Evolutionary conservation across 2,113 vertebrate species (phyloP).

Genomic region (Hyla sarda): DNA sequence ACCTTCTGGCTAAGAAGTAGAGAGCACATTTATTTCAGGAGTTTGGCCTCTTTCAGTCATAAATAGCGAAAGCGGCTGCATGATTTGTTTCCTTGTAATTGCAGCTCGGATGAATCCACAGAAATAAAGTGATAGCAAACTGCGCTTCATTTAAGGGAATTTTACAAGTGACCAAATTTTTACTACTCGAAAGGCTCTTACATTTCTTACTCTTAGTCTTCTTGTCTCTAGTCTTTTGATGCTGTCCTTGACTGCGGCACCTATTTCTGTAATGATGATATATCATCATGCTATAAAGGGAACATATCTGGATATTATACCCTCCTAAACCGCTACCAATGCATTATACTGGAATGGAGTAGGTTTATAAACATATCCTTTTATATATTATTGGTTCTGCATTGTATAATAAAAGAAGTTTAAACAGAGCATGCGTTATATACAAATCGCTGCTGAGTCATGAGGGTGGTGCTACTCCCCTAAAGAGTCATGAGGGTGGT

Average conservation of each 20-base stretch:
- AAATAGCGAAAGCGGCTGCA: neutral
- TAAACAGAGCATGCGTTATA: too few species aligned
- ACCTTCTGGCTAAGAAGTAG: constrained; percentile 47
- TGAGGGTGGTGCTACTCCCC: too few species aligned
- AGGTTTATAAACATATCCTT: too few species aligned
- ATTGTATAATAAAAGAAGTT: too few species aligned
- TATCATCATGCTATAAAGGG: neutral
- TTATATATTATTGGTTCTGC: too few species aligned
- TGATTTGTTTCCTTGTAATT: constrained; percentile 44
- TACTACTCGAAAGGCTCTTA: neutral
- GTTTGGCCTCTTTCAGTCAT: constrained; percentile 53
- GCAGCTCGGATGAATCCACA: constrained; percentile 41
- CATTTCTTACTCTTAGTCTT: too few species aligned
- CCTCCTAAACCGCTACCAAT: neutral
- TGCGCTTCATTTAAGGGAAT: neutral
- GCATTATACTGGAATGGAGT: neutral
- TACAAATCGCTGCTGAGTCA: too few species aligned
- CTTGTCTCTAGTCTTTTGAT: neutral
- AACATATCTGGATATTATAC: too few species aligned
- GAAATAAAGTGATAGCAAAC: constrained; percentile 16
- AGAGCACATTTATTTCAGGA: constrained; percentile 53
- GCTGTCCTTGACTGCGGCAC: neutral
- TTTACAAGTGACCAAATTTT: constrained; percentile 17
- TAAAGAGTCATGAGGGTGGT: too few species aligned
- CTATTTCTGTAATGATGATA: neutral